A percentile compares a stretch with the other conserved stretches of the same genome.
These are phyloP conservation scores for Prunella strophiata DNA, from an alignment of 2,797 vertebrate species.

Conservation along the genomic window DNA sequence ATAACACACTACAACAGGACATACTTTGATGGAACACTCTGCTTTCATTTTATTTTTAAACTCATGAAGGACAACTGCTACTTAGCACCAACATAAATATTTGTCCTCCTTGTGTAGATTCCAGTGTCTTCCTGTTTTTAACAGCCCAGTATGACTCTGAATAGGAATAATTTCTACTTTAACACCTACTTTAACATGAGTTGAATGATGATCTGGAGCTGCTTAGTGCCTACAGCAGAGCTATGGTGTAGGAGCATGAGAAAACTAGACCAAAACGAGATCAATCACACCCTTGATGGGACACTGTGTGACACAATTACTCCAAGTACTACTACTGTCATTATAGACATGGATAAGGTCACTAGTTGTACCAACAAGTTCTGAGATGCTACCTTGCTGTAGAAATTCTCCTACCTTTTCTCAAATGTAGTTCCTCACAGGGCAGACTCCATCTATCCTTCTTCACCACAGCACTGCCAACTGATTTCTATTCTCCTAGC, in stretches of 20 bases:
- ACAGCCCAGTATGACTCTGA: neutral
- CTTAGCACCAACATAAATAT: constrained; percentile 40
- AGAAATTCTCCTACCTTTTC: too few species aligned
- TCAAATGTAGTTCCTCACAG: too few species aligned
- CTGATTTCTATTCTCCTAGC: too few species aligned
- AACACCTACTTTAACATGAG: neutral
- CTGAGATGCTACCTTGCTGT: too few species aligned
- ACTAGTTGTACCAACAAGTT: too few species aligned
- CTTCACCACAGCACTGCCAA: too few species aligned
- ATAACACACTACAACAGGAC: neutral
- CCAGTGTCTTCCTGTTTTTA: constrained; percentile 36
- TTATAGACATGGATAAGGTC: too few species aligned
- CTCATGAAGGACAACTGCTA: constrained; percentile 9
- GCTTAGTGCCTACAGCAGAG: neutral
- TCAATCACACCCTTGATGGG: neutral
- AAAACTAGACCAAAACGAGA: neutral
- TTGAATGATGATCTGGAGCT: neutral
- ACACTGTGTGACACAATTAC: neutral
- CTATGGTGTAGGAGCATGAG: neutral
- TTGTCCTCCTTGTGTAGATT: neutral
- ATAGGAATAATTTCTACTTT: neutral
- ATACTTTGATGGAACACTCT: neutral
- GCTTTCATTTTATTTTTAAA: constrained; percentile 58
- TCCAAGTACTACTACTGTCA: neutral
- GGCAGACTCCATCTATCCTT: too few species aligned